These are phyloP conservation scores for Drosophila rufa DNA, from an alignment of 1,140 invertebrate species.

Conservation along the genomic window DNA sequence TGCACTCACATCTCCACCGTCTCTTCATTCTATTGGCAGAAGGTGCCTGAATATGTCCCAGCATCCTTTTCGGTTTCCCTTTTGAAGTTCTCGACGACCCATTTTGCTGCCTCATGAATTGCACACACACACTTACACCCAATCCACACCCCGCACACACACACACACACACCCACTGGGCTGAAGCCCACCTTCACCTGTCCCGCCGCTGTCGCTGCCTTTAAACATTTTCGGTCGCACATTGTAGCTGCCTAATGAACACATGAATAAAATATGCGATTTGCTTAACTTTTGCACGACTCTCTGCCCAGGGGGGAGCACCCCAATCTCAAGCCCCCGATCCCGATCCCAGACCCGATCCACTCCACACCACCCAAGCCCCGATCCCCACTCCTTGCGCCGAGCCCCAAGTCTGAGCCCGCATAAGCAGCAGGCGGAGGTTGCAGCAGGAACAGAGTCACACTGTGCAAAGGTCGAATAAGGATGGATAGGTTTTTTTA, in stretches of 20 bases:
- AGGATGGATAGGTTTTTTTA: neutral
- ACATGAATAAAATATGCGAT: constrained; percentile 84
- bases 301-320: constrained; percentile 35
- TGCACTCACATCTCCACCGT: constrained; percentile 39
- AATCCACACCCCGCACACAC: neutral
- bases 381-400: constrained; percentile 5
- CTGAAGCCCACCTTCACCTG: constrained; percentile 7
- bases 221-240: constrained; percentile 84
- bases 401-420: constrained; percentile 22
- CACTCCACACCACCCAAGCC: neutral
- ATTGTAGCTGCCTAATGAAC: constrained; percentile 83
- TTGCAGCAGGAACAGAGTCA: neutral
- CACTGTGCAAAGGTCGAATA: constrained; percentile 1
- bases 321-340: constrained; percentile 6
- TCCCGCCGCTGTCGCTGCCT: constrained; percentile 45
- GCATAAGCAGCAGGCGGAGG: constrained; percentile 34
- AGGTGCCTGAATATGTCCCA: constrained; percentile 43
- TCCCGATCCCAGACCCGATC: constrained; percentile 5
- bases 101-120: constrained; percentile 77
- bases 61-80: constrained; percentile 64
- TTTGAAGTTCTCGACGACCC: constrained; percentile 78
- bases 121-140: constrained; percentile 12
- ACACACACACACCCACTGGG: neutral
- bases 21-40: constrained; percentile 61
- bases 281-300: constrained; percentile 82